These are phyloP conservation scores for Lamproptera curius DNA, from an alignment of 2,888 invertebrate genomes.

Conservation along the genomic window DNA sequence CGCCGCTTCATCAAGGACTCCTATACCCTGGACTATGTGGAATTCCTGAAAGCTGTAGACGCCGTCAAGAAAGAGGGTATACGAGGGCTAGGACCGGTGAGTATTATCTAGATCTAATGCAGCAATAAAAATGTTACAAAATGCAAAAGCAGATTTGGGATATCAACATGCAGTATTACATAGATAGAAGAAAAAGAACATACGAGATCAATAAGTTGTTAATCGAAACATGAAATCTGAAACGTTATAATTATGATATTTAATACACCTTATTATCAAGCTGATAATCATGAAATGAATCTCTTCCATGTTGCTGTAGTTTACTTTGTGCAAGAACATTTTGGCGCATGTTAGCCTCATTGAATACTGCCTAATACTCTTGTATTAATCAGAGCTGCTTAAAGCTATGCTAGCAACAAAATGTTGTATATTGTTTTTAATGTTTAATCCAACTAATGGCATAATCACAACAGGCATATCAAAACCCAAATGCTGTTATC, in stretches of 20 bases:
- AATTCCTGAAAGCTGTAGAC: conserved; percentile 83
- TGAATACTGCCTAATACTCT: no score
- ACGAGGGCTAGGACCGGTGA: conserved; percentile 74
- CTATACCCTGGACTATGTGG: conserved; percentile 87
- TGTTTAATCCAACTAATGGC: background rate
- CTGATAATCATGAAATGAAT: background rate
- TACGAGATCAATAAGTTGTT: no score
- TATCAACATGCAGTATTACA: no score
- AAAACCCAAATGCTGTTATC: conserved; percentile 80
- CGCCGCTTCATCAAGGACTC: conserved; percentile 87
- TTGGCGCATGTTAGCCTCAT: no score
- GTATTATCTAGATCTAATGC: no score
- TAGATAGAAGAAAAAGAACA: no score
- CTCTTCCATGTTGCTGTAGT: background rate
- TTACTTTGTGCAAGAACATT: background rate
- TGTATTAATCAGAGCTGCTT: no score
- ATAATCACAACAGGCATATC: conserved; percentile 46
- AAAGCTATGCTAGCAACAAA: background rate
- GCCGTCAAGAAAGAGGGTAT: conserved; percentile 80
- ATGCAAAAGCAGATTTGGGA: no score
- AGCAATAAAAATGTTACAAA: no score
- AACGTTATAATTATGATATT: no score
- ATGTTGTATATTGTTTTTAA: background rate
- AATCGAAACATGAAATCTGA: no score
- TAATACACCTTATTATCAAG: no score